Evolutionary conservation across 35 echinoderm and acorn worm species (phyloP).

Genomic region (Patiria miniata): DNA sequence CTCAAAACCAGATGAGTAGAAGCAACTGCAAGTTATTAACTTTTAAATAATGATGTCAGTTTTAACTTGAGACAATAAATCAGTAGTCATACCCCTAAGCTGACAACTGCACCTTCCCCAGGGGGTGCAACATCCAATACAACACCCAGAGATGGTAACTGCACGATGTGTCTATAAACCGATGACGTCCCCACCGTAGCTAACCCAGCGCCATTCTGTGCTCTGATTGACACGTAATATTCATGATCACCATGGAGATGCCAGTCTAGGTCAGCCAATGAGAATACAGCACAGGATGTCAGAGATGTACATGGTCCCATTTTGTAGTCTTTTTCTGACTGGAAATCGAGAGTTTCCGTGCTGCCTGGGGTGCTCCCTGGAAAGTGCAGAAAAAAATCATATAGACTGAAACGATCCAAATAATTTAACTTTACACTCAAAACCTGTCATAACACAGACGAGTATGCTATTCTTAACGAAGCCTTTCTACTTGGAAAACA

Average conservation of each 20-base stretch:
- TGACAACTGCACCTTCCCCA: not conserved
- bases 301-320: slow-evolving; percentile 1
- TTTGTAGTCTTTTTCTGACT: not conserved
- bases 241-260: slow-evolving; percentile 46
- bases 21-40: not conserved
- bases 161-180: slow-evolving; percentile 10
- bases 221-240: slow-evolving; percentile 52
- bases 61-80: too few species aligned
- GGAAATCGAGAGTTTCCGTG: not conserved
- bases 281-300: slow-evolving; percentile 22
- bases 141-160: not conserved
- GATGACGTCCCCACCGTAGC: slow-evolving; percentile 3
- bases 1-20: not conserved
- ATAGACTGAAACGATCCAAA: not conserved
- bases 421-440: not conserved
- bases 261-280: slow-evolving; percentile 27
- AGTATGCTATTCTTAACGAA: not conserved
- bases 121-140: slow-evolving; percentile 34
- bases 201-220: slow-evolving; percentile 35
- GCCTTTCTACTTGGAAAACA: not conserved
- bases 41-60: too few species aligned
- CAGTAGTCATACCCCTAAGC: slow-evolving; percentile 14
- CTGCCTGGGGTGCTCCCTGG: not conserved
- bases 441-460: not conserved
- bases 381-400: not conserved